A percentile compares a stretch with the other conserved stretches of the same genome.
Evolutionary conservation across 2,888 invertebrate genomes (phyloP).

Genomic region (Nipponacmea schrenckii): DNA sequence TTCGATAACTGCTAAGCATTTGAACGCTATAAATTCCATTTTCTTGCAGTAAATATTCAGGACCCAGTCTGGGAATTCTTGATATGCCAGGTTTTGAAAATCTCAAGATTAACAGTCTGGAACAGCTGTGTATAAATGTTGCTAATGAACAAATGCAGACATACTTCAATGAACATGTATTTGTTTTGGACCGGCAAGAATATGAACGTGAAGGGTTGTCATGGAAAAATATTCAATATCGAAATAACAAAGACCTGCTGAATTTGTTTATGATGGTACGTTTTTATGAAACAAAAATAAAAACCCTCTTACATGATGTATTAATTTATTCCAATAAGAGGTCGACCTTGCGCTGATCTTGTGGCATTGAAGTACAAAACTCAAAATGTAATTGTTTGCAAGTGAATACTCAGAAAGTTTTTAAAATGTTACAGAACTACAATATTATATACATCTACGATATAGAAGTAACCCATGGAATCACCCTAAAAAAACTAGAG

Average conservation of each 20-base stretch:
- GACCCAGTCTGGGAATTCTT: constrained; percentile 49
- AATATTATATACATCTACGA: no score
- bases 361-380: no score
- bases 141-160: constrained; percentile 65
- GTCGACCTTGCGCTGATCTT: no score
- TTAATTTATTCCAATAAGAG: no score
- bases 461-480: no score
- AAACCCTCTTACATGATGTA: no score
- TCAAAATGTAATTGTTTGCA: no score
- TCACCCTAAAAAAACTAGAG: no score
- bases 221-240: constrained; percentile 51
- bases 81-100: constrained; percentile 65
- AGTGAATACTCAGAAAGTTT: no score
- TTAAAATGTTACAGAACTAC: no score
- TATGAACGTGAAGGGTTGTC: constrained; percentile 57
- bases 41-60: constrained; percentile 9
- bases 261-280: constrained; percentile 56
- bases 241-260: constrained; percentile 55
- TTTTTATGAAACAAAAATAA: not conserved
- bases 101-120: constrained; percentile 58
- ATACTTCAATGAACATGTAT: constrained; percentile 64
- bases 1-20: no score
- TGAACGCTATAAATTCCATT: no score
- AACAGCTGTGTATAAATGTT: constrained; percentile 63
- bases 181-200: constrained; percentile 55